phyloP scores from a whole-genome alignment of 2,113 vertebrate genomes.

The Myrmecobius fasciatus region DNA sequence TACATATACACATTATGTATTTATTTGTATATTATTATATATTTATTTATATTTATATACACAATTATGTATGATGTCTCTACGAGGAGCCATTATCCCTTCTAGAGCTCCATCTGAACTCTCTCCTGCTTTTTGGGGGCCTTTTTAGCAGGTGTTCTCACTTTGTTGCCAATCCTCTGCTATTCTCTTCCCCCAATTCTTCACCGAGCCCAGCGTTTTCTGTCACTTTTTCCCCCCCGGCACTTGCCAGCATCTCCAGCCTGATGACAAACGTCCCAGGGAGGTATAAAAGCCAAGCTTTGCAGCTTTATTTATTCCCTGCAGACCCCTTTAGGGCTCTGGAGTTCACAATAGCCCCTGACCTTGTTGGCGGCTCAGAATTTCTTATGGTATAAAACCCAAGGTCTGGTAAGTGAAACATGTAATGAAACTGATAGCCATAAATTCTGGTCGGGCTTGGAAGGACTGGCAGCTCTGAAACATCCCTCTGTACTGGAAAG shows the following conservation, averaged over 20 bases:
- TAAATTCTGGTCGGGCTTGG: conserved; percentile 55
- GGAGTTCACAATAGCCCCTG: conserved; percentile 64
- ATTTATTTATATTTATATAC: too few relatives aligned
- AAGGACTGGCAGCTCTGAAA: conserved; percentile 29
- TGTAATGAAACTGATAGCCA: conserved; percentile 60
- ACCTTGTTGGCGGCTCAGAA: conserved; percentile 39
- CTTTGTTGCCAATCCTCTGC: conserved; percentile 53
- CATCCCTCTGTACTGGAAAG: conserved; percentile 19
- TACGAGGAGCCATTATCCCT: background rate
- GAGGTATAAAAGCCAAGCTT: background rate
- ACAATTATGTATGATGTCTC: too few relatives aligned
- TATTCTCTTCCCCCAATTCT: conserved; percentile 44
- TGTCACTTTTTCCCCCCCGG: conserved; percentile 49
- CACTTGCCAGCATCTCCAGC: conserved; percentile 34
- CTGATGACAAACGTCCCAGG: conserved; percentile 27
- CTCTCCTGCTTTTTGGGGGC: conserved; percentile 18
- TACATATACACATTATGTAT: too few relatives aligned
- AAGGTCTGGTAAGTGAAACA: conserved; percentile 49
- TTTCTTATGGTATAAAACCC: conserved; percentile 61
- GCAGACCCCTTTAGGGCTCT: conserved; percentile 58
- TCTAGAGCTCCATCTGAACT: background rate
- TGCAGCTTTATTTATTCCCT: conserved; percentile 58
- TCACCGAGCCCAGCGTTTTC: conserved; percentile 1
- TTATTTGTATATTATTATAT: too few relatives aligned
- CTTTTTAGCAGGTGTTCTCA: conserved; percentile 27